These are phyloP conservation scores for Silurus lanzhouensis DNA, from an alignment of 2,797 vertebrate genomes.

Conservation along the genomic window DNA sequence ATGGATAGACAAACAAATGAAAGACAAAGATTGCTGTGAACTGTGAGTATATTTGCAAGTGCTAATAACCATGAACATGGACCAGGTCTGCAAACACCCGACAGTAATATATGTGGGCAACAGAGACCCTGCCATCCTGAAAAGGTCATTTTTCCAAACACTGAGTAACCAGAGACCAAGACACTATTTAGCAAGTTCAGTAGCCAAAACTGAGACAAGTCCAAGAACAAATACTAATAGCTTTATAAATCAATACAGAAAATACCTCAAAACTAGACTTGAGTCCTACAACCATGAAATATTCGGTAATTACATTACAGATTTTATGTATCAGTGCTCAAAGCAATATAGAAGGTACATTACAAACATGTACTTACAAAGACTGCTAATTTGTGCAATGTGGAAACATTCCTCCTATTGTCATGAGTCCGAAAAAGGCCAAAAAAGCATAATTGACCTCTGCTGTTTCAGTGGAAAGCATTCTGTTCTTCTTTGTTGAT, in stretches of 20 bases:
- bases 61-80: no score
- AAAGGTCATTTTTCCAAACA: not conserved
- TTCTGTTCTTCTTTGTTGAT: not conserved
- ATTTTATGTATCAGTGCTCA: not conserved
- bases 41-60: no score
- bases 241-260: not conserved
- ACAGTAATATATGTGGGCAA: no score
- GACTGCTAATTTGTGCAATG: not conserved
- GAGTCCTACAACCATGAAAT: not conserved
- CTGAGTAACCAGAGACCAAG: not conserved
- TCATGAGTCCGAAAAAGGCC: not conserved
- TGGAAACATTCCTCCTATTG: not conserved
- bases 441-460: not conserved
- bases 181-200: not conserved
- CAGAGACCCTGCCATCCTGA: no score
- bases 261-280: not conserved
- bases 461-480: not conserved
- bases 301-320: not conserved
- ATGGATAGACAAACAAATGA: no score
- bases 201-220: not conserved
- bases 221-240: not conserved
- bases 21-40: no score
- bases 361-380: not conserved
- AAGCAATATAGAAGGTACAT: not conserved
- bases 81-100: no score